These are phyloP conservation scores for Semnornis frantzii DNA, from an alignment of 2,113 vertebrate genomes.

Conservation along the genomic window DNA sequence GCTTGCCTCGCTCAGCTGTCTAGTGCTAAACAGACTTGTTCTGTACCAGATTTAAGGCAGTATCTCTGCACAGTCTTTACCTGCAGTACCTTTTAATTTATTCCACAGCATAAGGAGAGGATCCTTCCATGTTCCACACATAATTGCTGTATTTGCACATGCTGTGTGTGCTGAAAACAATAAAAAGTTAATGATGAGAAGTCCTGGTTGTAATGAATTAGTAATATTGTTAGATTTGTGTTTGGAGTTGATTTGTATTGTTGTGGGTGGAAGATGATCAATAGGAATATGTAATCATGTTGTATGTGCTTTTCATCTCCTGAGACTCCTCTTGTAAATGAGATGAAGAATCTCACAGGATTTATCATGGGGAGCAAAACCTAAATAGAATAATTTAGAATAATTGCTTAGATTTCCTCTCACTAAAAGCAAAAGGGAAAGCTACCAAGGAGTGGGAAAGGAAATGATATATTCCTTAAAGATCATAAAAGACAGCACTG, in stretches of 20 bases:
- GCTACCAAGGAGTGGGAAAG: background rate
- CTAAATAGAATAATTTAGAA: conserved; percentile 55
- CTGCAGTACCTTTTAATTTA: conserved; percentile 47
- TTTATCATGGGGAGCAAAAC: conserved; percentile 53
- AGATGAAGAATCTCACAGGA: conserved; percentile 60
- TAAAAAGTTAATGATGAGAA: conserved; percentile 78
- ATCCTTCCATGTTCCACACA: conserved; percentile 49
- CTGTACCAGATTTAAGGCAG: background rate
- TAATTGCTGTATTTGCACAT: conserved; percentile 72
- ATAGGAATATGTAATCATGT: conserved; percentile 65
- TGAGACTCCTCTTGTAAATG: conserved; percentile 44
- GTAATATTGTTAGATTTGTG: conserved; percentile 72
- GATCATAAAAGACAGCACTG: background rate
- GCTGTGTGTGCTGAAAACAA: conserved; percentile 64
- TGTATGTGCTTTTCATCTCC: conserved; percentile 56
- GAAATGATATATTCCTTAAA: conserved; percentile 4
- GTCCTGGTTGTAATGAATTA: conserved; percentile 73
- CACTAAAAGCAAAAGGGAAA: conserved; percentile 15
- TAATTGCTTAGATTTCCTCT: conserved; percentile 30
- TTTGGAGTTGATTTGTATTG: conserved; percentile 67
- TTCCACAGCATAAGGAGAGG: conserved; percentile 7
- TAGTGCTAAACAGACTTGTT: conserved; percentile 42
- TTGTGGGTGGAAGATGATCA: conserved; percentile 59
- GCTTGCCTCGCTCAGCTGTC: background rate
- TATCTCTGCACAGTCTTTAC: conserved; percentile 22